Percentiles rank a stretch among this genome's conserved stretches.
phyloP scores from a whole-genome alignment of 2,888 invertebrate genomes.

The Eristalinus sepulchralis region DNA sequence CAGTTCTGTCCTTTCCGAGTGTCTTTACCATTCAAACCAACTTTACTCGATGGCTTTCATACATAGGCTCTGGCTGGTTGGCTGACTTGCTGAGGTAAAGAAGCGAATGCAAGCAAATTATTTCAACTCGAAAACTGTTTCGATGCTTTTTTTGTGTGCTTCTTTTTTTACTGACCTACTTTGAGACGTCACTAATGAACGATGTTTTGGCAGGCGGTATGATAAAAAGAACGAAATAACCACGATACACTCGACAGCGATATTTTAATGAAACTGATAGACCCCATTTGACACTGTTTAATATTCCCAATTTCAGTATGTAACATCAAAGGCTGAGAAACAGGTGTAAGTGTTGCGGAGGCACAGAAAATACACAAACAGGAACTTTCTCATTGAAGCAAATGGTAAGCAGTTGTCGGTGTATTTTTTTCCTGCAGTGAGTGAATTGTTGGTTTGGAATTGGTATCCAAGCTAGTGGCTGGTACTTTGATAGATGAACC shows the following conservation, averaged over 20 bases:
- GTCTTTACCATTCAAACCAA: background rate
- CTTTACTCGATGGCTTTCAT: background rate
- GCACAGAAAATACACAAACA: conserved; percentile 25
- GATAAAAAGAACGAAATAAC: background rate
- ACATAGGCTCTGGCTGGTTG: conserved; percentile 4
- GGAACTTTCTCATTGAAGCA: conserved; percentile 54
- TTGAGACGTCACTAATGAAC: conserved; percentile 51
- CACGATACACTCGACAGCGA: background rate
- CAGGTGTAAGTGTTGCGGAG: conserved; percentile 9
- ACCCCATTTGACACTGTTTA: background rate
- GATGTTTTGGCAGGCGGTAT: conserved; percentile 9
- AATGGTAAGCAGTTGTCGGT: background rate
- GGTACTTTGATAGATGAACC: conserved; percentile 6
- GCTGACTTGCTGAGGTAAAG: conserved; percentile 1
- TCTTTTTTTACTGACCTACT: conserved; percentile 53
- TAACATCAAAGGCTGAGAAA: background rate
- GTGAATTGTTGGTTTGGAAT: background rate
- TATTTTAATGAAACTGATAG: conserved; percentile 8
- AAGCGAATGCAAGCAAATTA: conserved; percentile 46
- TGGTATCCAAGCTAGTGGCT: background rate
- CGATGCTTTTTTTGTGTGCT: background rate
- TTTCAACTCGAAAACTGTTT: conserved; percentile 12
- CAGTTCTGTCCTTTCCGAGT: conserved; percentile 35
- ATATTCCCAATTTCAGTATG: background rate
- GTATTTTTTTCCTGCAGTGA: conserved; percentile 30